Evolutionary conservation across 2,797 vertebrate species (phyloP).

Genomic region (Characodon lateralis): DNA sequence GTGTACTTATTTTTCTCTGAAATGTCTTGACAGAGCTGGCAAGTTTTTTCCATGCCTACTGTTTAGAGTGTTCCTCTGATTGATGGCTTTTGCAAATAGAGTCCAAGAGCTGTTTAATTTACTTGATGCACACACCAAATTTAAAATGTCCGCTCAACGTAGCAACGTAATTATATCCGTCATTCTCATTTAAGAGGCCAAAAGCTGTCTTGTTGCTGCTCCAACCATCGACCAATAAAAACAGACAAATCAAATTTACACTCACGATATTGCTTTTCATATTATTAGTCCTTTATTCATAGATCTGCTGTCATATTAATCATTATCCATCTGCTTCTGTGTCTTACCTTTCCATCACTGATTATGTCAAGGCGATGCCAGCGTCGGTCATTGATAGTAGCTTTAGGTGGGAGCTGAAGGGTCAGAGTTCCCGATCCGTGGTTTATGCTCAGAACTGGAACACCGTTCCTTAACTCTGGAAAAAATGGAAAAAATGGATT

Average conservation of each 20-base stretch:
- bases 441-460: conserved; percentile 83
- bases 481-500: background rate
- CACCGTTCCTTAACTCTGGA: conserved; percentile 85
- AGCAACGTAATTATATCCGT: background rate
- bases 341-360: conserved; percentile 85
- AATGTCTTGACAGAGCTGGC: too few species aligned
- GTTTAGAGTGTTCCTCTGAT: too few species aligned
- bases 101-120: too few species aligned
- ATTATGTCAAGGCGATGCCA: conserved; percentile 89
- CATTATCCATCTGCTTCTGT: background rate
- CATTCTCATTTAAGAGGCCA: too few species aligned
- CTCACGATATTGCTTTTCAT: background rate
- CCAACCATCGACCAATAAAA: background rate
- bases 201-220: background rate
- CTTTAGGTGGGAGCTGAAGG: conserved; percentile 79
- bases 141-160: background rate
- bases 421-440: conserved; percentile 86
- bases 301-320: background rate
- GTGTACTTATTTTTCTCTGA: too few species aligned
- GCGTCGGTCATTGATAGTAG: conserved; percentile 83
- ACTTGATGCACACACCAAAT: background rate
- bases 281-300: background rate
- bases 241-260: background rate
- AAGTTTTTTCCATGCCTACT: too few species aligned
- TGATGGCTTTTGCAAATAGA: too few species aligned